Evolutionary conservation across 2,888 invertebrate genomes (phyloP), one percentile per base, ranked within the genome.

Genomic region (Eurytoma adleriae): DNA sequence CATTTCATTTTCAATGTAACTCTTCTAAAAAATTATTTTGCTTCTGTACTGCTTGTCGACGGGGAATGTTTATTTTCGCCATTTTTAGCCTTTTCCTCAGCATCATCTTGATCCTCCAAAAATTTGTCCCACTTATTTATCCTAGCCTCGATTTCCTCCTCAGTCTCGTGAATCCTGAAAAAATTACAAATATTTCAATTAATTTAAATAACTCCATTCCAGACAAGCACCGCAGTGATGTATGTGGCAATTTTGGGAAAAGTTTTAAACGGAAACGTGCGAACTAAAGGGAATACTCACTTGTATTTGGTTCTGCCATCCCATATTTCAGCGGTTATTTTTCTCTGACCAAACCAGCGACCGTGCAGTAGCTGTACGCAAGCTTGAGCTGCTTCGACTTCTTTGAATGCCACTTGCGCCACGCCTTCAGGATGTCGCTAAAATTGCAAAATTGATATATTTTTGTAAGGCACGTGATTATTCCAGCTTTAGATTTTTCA

Each of bases 251-350:
- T 18, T 18, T 16, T 20, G 20, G n/a, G n/a, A 18, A 57, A 57
- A 18, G 20, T 20, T 54, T 7, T 52, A 24, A 30, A 54, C n/a
- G 16, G 16, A 24, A 13, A 13, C 18, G n/a, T 50, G 3, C 18
- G 12, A 20, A 50, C 20, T 12, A 27, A 50, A 16, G 10, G 13
- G 40, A n/a, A 71, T 59, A 69, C 79, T 77, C 62, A 82, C 93
- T 94, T 95, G 91, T 95, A 98, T 90, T 98, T 99, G 0, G 97
- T 97, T 89, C 96, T 96, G 20, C 99, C 99, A 92, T 99, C 98
- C 97, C 98, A 99, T 83, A 96, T 94, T 88, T 96, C 95, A 3
- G 98, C 99, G 3, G 93, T 94, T 48, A 99, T 93, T 90, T 95
- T 94, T 57, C 96, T 92, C 88, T 97, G 95, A 12, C 96, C 96